A percentile compares a stretch with the other conserved stretches of the same genome.
Conservation (phyloP, 2,888 invertebrate species). For the Limenitis camilla region DNA sequence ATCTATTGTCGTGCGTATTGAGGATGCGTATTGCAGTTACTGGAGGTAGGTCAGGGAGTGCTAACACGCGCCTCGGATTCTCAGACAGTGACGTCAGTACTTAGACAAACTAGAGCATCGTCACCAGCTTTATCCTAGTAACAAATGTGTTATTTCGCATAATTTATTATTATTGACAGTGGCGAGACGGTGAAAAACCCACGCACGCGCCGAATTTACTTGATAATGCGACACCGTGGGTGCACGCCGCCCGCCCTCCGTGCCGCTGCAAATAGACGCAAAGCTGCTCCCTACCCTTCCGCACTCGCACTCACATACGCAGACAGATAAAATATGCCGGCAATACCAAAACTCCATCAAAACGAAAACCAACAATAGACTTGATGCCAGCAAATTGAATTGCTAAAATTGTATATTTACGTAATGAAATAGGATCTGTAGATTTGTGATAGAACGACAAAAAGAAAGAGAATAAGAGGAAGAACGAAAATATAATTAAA, state of each 20-base stretch:
- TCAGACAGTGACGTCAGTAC: constrained; percentile 68
- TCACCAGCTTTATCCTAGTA: constrained; percentile 63
- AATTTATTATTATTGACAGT: constrained; percentile 69
- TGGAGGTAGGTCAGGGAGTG: constrained; percentile 70
- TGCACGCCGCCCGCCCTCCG: constrained; percentile 40
- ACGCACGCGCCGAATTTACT: constrained; percentile 54
- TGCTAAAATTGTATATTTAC: too few species aligned
- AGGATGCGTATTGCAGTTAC: constrained; percentile 32
- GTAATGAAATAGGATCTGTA: too few species aligned
- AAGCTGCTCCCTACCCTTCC: constrained; percentile 17
- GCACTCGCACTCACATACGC: constrained; percentile 6
- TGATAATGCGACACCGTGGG: constrained; percentile 35
- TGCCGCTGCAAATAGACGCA: constrained; percentile 47
- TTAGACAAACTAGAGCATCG: constrained; percentile 70
- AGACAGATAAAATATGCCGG: constrained; percentile 14
- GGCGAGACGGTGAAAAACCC: constrained; percentile 71
- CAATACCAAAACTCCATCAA: too few species aligned
- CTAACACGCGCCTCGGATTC: constrained; percentile 58
- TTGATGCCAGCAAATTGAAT: too few species aligned
- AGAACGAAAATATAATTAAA: too few species aligned
- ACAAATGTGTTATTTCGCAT: constrained; percentile 65
- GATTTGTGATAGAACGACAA: too few species aligned
- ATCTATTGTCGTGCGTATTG: not conserved
- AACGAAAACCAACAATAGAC: too few species aligned
- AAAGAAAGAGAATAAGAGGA: too few species aligned